Evolutionary conservation across 2,888 invertebrate genomes (phyloP).

Genomic region (Seira musarum): DNA sequence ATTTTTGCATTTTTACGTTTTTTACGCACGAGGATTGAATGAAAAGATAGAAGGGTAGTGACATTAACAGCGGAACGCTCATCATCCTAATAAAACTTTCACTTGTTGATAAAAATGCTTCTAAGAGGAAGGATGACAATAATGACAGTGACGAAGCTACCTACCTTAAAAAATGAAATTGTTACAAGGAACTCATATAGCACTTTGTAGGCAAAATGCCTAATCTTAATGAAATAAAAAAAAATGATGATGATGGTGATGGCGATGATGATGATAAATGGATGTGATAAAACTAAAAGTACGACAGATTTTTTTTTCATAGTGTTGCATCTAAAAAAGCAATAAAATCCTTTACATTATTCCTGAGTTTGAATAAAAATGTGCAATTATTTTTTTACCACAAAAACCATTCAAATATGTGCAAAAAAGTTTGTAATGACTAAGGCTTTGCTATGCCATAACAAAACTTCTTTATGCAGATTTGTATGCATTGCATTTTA

Average conservation of each 20-base stretch:
- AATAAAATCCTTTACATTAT: neutral
- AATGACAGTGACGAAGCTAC: constrained; percentile 6
- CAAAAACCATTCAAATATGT: too few species aligned
- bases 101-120: constrained; percentile 31
- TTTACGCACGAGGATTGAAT: neutral
- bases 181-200: neutral
- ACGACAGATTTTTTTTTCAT: constrained; percentile 26
- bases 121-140: neutral
- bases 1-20: neutral
- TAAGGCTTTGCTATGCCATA: too few species aligned
- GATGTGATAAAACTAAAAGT: neutral
- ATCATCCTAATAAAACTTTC: constrained; percentile 43
- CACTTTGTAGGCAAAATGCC: neutral
- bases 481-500: neutral
- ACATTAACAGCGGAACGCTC: neutral
- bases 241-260: neutral
- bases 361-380: neutral
- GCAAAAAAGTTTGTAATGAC: too few species aligned
- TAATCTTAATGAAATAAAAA: constrained; percentile 41
- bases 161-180: neutral
- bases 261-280: constrained; percentile 27
- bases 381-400: neutral
- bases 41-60: neutral
- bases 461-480: constrained; percentile 5
- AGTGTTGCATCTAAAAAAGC: neutral